Percentiles rank a stretch among this genome's conserved stretches.
phyloP scores from a whole-genome alignment of 2,888 invertebrate genomes.

The Acanthosepion lycidas region DNA sequence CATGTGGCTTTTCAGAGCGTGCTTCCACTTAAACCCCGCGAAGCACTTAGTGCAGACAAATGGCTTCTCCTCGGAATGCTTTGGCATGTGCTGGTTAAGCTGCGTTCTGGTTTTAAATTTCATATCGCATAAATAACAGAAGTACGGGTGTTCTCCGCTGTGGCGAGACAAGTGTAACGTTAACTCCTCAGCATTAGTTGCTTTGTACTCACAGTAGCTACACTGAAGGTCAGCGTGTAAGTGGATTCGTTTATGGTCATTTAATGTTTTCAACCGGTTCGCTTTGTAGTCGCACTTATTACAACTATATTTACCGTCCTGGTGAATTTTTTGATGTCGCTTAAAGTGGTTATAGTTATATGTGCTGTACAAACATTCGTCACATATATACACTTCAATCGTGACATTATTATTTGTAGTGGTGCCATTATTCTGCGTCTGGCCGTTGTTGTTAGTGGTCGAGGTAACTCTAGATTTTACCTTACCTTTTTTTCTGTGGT shows the following conservation, averaged over 20 bases:
- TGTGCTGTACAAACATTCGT: slow-evolving; percentile 55
- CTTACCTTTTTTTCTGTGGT: slow-evolving; percentile 35
- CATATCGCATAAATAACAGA: slow-evolving; percentile 77
- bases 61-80: slow-evolving; percentile 78
- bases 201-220: slow-evolving; percentile 73
- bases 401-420: background rate
- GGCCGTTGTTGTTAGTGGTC: background rate
- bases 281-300: slow-evolving; percentile 61
- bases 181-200: slow-evolving; percentile 66
- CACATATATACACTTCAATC: slow-evolving; percentile 53
- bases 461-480: background rate
- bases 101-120: slow-evolving; percentile 77
- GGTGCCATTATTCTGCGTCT: background rate
- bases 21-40: slow-evolving; percentile 79
- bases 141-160: slow-evolving; percentile 77
- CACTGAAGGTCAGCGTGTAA: slow-evolving; percentile 69
- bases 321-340: slow-evolving; percentile 51
- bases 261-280: slow-evolving; percentile 58
- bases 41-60: slow-evolving; percentile 77
- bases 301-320: slow-evolving; percentile 57
- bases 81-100: slow-evolving; percentile 77
- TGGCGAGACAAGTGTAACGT: slow-evolving; percentile 75
- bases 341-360: slow-evolving; percentile 48
- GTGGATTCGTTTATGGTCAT: slow-evolving; percentile 63
- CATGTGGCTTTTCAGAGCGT: slow-evolving; percentile 77